Base-by-base conservation (phyloP, 2,113 vertebrate genomes). In the Neopipo cinnamomea region DNA sequence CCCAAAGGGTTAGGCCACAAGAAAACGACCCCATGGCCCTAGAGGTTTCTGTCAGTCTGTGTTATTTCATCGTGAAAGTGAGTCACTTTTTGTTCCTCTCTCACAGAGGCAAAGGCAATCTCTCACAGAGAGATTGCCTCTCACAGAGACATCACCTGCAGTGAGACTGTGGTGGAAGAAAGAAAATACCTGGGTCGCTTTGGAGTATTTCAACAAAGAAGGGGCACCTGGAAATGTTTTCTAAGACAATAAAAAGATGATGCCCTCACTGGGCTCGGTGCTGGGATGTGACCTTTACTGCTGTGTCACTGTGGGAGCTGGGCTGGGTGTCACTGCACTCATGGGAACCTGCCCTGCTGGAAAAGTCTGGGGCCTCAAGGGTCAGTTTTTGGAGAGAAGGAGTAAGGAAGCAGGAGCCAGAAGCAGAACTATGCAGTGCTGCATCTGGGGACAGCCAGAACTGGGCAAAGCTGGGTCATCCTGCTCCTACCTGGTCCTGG, bases 401-500 rank as follows among this genome's bases (percentile, higher is more conserved):
- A 33, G 16, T 35, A 46, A 83, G 42, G 1, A 13, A 63, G 47
- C 41, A 53, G 2, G 2, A 88, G 46, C 14, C 79, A 86, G 61
- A 78, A 46, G 24, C 27, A 73, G 46, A 63, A 80, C 39, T 52
- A 39, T 31, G 46, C 2, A 6, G 41, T 33, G 58, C 58, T 47
- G 85, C 39, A 50, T 41, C 17, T 3, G 16, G 49, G 24, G 62
- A 28, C 77, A 76, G 66, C 49, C 37, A 87, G 44, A 85, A 52
- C 20, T 0, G 0, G 31, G 52, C 78, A 89, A 93, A 88, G 55
- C 33, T 39, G 25, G 44, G n/a, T 58, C 4, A 2, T 52, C 67
- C 78, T 49, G 78, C 61, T 95, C 93, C 44, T 98, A 99, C 99
- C 99, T 99, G 99, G 97, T 99, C 98, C 98, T 99, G 99, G 96